Evolutionary conservation across 2,888 invertebrate species (phyloP).

Genomic region (Hyalella azteca): DNA sequence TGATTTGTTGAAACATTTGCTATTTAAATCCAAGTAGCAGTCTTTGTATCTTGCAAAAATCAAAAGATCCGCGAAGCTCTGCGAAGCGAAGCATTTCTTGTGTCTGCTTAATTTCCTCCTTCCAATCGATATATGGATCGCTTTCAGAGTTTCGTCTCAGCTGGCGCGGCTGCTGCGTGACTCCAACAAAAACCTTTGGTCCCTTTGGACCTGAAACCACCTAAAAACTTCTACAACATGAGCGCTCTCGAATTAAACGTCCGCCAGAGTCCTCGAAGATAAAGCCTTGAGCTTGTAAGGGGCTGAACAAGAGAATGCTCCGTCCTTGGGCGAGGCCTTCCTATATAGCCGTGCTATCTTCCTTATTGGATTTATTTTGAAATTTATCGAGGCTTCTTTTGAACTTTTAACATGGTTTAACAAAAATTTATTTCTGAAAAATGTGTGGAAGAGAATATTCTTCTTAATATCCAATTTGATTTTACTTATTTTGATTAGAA

Average conservation of each 20-base stretch:
- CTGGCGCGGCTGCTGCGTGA: constrained; percentile 31
- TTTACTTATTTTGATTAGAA: no score
- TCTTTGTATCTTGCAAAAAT: no score
- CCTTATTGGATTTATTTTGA: no score
- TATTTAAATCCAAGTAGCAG: no score
- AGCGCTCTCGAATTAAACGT: constrained; percentile 25
- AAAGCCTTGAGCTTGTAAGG: neutral
- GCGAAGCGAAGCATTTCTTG: constrained; percentile 22
- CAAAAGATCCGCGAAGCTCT: neutral
- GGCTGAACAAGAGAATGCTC: neutral
- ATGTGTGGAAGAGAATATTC: no score
- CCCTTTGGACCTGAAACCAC: constrained; percentile 18
- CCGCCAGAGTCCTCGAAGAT: neutral
- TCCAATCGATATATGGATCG: constrained; percentile 29
- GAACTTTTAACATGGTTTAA: no score
- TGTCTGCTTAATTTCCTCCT: constrained; percentile 8
- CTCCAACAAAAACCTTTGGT: constrained; percentile 22
- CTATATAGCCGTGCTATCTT: no score
- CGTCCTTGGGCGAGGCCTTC: no score
- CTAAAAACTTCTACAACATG: constrained; percentile 24
- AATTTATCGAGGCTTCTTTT: no score
- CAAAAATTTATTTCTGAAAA: no score
- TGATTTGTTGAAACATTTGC: no score
- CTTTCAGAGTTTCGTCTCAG: constrained; percentile 25
- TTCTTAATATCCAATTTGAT: no score